phyloP scores from a whole-genome alignment of 2,113 vertebrate species.

The Rhynchopsitta pachyrhyncha region DNA sequence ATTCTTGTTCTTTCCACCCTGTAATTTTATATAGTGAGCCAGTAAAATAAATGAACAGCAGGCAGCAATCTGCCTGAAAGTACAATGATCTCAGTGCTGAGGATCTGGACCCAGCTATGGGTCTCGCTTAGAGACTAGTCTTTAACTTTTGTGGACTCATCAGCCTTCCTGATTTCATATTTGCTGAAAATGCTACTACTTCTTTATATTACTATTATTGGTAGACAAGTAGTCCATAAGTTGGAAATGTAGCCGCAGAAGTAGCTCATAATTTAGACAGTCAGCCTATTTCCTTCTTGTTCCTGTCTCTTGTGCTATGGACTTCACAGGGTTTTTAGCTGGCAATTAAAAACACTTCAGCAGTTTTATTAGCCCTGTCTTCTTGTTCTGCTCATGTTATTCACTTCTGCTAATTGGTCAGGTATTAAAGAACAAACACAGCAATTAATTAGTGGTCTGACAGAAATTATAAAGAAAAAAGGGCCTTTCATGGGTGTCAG shows the following conservation, averaged over 20 bases:
- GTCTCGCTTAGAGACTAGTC: neutral
- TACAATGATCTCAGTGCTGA: neutral
- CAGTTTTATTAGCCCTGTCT: neutral
- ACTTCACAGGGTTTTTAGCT: neutral
- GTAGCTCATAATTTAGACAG: neutral
- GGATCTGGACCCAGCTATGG: neutral
- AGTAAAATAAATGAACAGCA: conserved; percentile 55
- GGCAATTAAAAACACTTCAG: conserved; percentile 4
- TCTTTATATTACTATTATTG: neutral
- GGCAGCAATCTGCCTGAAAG: conserved; percentile 21
- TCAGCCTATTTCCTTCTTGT: neutral
- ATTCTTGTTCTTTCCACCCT: conserved; percentile 56
- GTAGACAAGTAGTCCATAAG: neutral
- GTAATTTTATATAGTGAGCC: conserved; percentile 58
- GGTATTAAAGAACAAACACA: conserved; percentile 47
- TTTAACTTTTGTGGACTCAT: neutral
- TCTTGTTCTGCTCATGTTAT: conserved; percentile 23
- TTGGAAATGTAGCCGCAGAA: neutral
- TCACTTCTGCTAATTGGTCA: conserved; percentile 46
- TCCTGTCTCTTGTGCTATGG: neutral
- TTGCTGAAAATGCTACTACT: neutral
- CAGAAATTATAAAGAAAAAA: conserved; percentile 43
- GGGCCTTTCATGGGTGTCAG: conserved; percentile 4
- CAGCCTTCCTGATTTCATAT: neutral
- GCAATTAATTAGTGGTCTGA: conserved; percentile 58